Conservation (phyloP, 2,113 vertebrate species). For the Turdus rufiventris region DNA sequence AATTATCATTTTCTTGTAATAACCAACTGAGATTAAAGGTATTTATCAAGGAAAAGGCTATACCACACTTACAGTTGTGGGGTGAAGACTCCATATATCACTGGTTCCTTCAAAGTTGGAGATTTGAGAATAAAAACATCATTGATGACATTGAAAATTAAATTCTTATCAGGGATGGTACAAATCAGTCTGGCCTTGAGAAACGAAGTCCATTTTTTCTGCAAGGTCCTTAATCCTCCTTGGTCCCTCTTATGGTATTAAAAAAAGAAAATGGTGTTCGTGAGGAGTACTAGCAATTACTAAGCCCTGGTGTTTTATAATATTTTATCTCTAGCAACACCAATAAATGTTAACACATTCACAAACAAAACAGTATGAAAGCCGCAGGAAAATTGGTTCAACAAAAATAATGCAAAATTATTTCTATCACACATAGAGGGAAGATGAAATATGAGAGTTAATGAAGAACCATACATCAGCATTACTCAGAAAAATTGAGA, state of each 20-base stretch:
- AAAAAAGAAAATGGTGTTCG: background rate
- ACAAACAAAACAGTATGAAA: background rate
- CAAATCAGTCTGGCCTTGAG: constrained; percentile 94
- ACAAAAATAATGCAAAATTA: background rate
- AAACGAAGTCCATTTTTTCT: constrained; percentile 98
- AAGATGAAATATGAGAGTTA: background rate
- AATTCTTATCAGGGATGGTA: constrained; percentile 88
- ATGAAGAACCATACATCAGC: background rate
- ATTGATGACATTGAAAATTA: constrained; percentile 93
- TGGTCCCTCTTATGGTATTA: constrained; percentile 82
- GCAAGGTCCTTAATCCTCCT: constrained; percentile 89
- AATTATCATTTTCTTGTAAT: background rate
- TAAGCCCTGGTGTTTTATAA: background rate
- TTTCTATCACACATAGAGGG: background rate
- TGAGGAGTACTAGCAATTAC: background rate
- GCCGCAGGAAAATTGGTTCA: background rate
- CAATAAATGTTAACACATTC: background rate
- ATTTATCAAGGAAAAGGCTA: background rate
- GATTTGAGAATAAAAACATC: constrained; percentile 88
- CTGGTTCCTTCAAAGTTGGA: constrained; percentile 75
- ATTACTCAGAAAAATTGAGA: background rate
- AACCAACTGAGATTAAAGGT: background rate
- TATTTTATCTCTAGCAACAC: background rate
- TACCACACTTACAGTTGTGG: constrained; percentile 88
- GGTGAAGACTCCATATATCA: constrained; percentile 92